Evolutionary conservation across 2,888 invertebrate genomes (phyloP).

Genomic region (Masnerella sp.): DNA sequence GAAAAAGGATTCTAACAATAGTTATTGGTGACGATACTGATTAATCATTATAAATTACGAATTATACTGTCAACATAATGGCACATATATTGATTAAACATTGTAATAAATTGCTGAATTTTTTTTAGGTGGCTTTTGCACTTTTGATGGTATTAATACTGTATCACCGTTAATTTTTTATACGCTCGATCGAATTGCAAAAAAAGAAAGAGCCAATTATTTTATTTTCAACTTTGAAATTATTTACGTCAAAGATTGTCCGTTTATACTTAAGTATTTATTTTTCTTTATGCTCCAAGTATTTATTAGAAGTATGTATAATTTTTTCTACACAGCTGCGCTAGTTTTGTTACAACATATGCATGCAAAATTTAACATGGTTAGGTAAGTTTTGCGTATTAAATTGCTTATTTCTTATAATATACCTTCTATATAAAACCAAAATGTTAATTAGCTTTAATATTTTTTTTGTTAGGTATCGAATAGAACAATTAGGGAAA

Average conservation of each 20-base stretch:
- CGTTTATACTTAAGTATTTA: not conserved
- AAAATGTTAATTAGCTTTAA: no score
- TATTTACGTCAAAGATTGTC: not conserved
- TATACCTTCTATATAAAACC: no score
- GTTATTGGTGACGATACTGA: conserved; percentile 2
- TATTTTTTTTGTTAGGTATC: not conserved
- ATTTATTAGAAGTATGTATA: not conserved
- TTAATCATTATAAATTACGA: no score
- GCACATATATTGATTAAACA: no score
- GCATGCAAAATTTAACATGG: not conserved
- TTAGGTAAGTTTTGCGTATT: not conserved
- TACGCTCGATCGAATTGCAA: not conserved
- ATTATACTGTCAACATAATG: no score
- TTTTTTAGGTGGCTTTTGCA: no score
- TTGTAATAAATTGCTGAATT: no score
- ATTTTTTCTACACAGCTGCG: not conserved
- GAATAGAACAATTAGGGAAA: not conserved
- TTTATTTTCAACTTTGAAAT: not conserved
- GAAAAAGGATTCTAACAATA: not conserved
- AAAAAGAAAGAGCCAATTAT: not conserved
- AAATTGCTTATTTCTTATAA: no score
- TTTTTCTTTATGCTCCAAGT: not conserved
- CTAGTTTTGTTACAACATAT: not conserved
- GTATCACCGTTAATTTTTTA: no score
- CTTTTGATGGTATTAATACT: no score